A percentile compares a stretch with the other conserved stretches of the same genome.
Conservation (phyloP, 2,888 invertebrate species). For the Hanleya hanleyi region DNA sequence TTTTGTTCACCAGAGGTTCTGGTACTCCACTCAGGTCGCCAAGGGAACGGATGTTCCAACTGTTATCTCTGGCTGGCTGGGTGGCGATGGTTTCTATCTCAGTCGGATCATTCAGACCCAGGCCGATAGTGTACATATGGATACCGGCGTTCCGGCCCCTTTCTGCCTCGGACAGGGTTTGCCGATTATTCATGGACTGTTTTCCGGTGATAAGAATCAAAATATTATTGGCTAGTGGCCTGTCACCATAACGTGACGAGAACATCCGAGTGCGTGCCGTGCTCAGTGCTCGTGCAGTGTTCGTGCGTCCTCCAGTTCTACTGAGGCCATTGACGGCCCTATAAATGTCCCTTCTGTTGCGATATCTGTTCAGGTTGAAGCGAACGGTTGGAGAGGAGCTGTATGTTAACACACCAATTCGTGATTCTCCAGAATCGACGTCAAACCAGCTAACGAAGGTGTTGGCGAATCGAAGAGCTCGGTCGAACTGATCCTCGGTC, state of each 20-base stretch:
- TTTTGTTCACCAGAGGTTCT: background rate
- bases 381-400: constrained; percentile 25
- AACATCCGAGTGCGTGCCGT: constrained; percentile 45
- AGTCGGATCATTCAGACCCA: background rate
- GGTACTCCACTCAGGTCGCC: background rate
- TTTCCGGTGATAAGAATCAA: constrained; percentile 57
- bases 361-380: background rate
- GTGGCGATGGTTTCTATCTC: background rate
- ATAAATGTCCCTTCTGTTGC: background rate
- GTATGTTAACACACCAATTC: constrained; percentile 54
- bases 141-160: background rate
- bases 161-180: background rate
- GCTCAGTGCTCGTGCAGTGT: background rate
- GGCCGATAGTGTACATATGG: background rate
- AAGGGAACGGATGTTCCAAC: background rate
- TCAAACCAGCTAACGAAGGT: constrained; percentile 44
- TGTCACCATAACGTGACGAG: constrained; percentile 50
- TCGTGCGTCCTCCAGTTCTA: background rate
- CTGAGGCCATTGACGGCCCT: background rate
- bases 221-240: constrained; percentile 52
- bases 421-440: constrained; percentile 54
- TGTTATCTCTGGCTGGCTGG: background rate
- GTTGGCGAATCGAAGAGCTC: constrained; percentile 47
- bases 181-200: background rate
- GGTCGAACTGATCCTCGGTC: constrained; percentile 42